phyloP scores from a whole-genome alignment of 2,888 invertebrate species.

The Periphyllus acericola region DNA sequence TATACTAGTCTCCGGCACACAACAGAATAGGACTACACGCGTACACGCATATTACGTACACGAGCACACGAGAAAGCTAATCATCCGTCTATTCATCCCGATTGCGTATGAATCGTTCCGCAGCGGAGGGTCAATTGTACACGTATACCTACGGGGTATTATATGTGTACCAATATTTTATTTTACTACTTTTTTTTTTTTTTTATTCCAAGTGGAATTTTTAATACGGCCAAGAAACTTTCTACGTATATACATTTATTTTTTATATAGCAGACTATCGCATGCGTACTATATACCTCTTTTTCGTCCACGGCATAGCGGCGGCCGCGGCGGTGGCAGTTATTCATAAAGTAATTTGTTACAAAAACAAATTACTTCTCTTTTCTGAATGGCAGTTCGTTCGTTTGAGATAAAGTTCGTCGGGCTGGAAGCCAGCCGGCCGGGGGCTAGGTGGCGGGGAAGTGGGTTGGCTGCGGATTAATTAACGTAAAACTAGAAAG shows the following conservation, averaged over 20 bases:
- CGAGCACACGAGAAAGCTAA: constrained; percentile 50
- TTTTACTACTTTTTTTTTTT: background rate
- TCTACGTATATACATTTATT: background rate
- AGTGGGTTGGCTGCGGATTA: constrained; percentile 26
- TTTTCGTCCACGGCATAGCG: background rate
- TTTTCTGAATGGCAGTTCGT: constrained; percentile 42
- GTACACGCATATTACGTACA: background rate
- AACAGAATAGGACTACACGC: constrained; percentile 4
- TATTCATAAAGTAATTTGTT: constrained; percentile 45
- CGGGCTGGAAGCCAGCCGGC: background rate
- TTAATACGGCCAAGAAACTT: constrained; percentile 13
- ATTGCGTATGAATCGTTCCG: constrained; percentile 51
- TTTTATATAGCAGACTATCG: background rate
- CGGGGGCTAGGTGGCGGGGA: background rate
- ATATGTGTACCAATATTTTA: background rate
- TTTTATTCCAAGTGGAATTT: constrained; percentile 24
- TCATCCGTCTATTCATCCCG: constrained; percentile 58
- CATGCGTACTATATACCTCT: background rate
- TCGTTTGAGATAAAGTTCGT: constrained; percentile 47
- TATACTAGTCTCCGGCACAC: background rate
- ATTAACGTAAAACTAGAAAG: constrained; percentile 58
- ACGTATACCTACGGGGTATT: background rate
- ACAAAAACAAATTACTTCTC: constrained; percentile 41
- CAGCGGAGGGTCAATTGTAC: constrained; percentile 31
- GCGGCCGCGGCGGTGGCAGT: background rate